These are phyloP conservation scores for Rhinolophus ferrumequinum DNA, from an alignment of 2,113 vertebrate genomes.

Conservation along the genomic window DNA sequence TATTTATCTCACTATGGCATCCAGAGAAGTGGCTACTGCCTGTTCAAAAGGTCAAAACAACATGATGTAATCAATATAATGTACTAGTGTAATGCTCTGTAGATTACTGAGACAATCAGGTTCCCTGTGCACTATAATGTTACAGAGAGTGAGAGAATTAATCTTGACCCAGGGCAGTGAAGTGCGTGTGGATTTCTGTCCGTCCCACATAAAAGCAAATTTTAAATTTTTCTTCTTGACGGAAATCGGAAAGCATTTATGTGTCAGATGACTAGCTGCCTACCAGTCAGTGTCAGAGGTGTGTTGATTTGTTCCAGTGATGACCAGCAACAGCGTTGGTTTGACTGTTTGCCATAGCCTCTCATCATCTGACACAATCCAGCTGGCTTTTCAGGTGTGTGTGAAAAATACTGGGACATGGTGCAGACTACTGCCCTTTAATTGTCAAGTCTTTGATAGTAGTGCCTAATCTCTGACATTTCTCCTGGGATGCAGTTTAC, in stretches of 20 bases:
- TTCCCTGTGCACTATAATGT: background rate
- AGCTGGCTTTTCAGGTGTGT: background rate
- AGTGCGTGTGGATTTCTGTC: background rate
- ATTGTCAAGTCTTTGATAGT: background rate
- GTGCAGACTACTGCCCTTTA: background rate
- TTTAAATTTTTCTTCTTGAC: background rate
- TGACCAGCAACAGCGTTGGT: background rate
- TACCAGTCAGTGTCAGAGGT: background rate
- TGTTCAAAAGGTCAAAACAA: background rate
- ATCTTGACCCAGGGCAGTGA: background rate
- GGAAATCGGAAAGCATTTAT: background rate
- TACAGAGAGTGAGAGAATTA: background rate
- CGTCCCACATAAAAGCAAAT: background rate
- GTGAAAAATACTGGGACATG: background rate
- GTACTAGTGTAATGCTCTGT: background rate
- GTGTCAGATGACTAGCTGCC: background rate
- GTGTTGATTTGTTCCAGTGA: background rate
- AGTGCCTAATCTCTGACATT: background rate
- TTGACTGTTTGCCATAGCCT: background rate
- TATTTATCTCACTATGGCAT: background rate
- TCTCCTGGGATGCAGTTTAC: background rate
- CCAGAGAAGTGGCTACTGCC: background rate
- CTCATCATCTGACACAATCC: background rate
- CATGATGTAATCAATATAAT: background rate
- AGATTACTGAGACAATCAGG: background rate